Conservation (phyloP, 2,113 vertebrate genomes). For the Scortum barcoo region DNA sequence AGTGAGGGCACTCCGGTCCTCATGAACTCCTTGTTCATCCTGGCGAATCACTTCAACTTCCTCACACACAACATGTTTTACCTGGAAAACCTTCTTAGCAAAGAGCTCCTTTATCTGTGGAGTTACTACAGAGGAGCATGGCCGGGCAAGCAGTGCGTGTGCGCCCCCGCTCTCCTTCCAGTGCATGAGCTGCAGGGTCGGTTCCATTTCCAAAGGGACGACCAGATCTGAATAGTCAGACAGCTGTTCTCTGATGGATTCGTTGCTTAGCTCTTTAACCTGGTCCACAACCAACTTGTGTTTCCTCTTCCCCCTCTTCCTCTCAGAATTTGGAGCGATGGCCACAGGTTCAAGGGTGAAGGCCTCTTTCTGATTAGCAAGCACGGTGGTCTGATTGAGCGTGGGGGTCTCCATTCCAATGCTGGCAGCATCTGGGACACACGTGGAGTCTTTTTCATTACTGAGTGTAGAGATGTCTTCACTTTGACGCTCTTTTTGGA, state of each 20-base stretch:
- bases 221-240: constrained; percentile 82
- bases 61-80: constrained; percentile 5
- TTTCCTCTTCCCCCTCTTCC: constrained; percentile 81
- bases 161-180: constrained; percentile 89
- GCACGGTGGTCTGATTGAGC: constrained; percentile 64
- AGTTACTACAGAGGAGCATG: constrained; percentile 76
- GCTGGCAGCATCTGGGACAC: constrained; percentile 46
- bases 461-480: constrained; percentile 32
- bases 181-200: constrained; percentile 87
- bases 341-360: constrained; percentile 82
- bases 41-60: constrained; percentile 64
- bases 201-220: constrained; percentile 85
- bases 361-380: constrained; percentile 62
- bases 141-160: constrained; percentile 83
- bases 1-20: constrained; percentile 18
- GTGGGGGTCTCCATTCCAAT: background rate
- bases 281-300: constrained; percentile 90
- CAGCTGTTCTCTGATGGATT: constrained; percentile 87
- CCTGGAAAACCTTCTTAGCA: constrained; percentile 50
- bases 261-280: constrained; percentile 87
- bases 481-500: constrained; percentile 17
- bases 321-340: constrained; percentile 60
- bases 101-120: constrained; percentile 82
- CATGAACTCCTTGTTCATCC: constrained; percentile 47
- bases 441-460: background rate